Evolutionary conservation across 2,888 invertebrate genomes (phyloP), one percentile per base, ranked within the genome.

Genomic region (Oligia latruncula): DNA sequence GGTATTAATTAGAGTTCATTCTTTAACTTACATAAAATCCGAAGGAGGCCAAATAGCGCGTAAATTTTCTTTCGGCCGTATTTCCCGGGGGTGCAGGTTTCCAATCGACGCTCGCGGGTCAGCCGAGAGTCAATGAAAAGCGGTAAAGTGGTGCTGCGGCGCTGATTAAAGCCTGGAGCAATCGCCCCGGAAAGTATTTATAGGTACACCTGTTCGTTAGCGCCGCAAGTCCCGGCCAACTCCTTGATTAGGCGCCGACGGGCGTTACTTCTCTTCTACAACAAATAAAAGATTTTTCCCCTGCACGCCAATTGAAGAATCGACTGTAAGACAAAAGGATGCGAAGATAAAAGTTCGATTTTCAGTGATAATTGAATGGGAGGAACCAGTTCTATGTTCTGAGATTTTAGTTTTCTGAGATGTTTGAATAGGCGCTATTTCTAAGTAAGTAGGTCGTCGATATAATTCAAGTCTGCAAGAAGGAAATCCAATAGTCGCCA

Each of bases 191-290:
- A 95, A 96, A 96, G 96, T 96, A 96, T 96, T 96, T 96, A 96
- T 96, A 96, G 96, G 96, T 96, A 95, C 96, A 97, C 96, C 96
- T 97, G 96, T 96, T 97, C 96, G 96, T 97, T 97, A 97, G 96
- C 93, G 93, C 95, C 95, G 93, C 95, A 92, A 94, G 94, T 93
- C 94, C 93, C 94, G 93, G 96, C 96, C 96, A 97, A 96, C 95
- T 97, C 95, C 96, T 96, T 97, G 96, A 97, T 97, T 97, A 96
- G 96, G 96, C 94, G 96, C 96, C 95, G 93, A 93, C 95, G 96
- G 95, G 95, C 95, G 95, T 94, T 94, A 94, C 95, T 94, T 93
- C 94, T 94, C 93, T 93, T 93, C 94, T 92, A 94, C 94, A 95
- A 95, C 95, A 96, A 96, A 93, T 96, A 96, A 94, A 96, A 96